Conservation (phyloP, 2,113 vertebrate species). For the Tragelaphus imberbis region DNA sequence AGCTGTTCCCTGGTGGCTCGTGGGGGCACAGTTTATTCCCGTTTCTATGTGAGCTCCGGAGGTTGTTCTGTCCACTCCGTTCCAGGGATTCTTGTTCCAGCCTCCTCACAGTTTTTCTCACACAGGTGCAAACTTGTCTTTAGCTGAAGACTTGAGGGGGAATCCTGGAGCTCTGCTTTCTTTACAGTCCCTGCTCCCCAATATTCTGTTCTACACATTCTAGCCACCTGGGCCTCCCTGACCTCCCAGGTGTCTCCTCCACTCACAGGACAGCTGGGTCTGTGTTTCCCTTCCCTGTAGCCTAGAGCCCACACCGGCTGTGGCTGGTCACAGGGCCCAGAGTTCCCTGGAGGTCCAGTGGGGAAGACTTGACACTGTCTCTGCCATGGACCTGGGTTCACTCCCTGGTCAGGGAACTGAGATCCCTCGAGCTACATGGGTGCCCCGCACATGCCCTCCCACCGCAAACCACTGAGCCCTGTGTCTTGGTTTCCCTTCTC, state of each 20-base stretch:
- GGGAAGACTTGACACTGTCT: no score
- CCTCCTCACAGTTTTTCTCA: background rate
- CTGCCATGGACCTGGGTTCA: background rate
- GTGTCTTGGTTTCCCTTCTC: background rate
- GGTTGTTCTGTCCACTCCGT: background rate
- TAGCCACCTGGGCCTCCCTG: background rate
- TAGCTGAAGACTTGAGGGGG: background rate
- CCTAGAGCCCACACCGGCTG: background rate
- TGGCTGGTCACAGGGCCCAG: background rate
- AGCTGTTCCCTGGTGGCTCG: background rate
- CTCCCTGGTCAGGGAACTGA: background rate
- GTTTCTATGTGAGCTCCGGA: background rate
- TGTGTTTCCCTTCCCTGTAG: no score
- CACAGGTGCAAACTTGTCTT: background rate
- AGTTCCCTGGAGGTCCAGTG: background rate
- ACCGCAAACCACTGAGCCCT: background rate
- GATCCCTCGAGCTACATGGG: background rate
- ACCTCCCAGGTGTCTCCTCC: background rate
- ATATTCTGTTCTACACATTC: background rate
- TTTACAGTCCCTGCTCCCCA: background rate
- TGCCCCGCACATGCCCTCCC: accelerated
- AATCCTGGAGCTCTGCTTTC: background rate
- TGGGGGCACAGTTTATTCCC: background rate
- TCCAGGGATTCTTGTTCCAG: background rate
- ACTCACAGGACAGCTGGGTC: background rate